phyloP scores from a whole-genome alignment of 2,113 vertebrate species.

The Cricetomys ansorgei region DNA sequence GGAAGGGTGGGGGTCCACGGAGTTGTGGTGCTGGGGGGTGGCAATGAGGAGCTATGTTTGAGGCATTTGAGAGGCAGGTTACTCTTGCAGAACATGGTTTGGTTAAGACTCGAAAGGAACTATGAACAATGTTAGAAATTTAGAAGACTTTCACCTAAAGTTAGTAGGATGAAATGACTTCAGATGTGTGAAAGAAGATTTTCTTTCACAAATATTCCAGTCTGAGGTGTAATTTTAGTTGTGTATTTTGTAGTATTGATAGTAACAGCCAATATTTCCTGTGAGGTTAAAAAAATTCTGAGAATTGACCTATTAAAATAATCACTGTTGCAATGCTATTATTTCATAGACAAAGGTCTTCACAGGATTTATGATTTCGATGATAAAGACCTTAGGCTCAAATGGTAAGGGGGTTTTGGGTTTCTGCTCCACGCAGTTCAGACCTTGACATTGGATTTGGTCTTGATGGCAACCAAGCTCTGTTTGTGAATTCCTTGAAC shows the following conservation, averaged over 20 bases:
- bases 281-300: background rate
- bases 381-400: background rate
- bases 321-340: background rate
- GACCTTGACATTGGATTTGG: background rate
- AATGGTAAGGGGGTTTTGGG: background rate
- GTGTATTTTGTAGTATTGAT: background rate
- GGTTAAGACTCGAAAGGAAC: background rate
- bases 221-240: background rate
- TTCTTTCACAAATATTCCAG: conserved; percentile 23
- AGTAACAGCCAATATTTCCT: background rate
- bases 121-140: background rate
- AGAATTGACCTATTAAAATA: background rate
- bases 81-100: background rate
- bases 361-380: background rate
- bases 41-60: background rate
- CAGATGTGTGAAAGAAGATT: background rate
- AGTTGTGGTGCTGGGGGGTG: background rate
- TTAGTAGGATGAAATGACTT: background rate
- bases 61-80: background rate
- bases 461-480: background rate
- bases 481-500: background rate
- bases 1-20: background rate
- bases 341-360: background rate
- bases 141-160: background rate
- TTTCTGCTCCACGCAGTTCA: background rate